phyloP scores from a whole-genome alignment of 2,888 invertebrate genomes.

The Nomada ferruginata region DNA sequence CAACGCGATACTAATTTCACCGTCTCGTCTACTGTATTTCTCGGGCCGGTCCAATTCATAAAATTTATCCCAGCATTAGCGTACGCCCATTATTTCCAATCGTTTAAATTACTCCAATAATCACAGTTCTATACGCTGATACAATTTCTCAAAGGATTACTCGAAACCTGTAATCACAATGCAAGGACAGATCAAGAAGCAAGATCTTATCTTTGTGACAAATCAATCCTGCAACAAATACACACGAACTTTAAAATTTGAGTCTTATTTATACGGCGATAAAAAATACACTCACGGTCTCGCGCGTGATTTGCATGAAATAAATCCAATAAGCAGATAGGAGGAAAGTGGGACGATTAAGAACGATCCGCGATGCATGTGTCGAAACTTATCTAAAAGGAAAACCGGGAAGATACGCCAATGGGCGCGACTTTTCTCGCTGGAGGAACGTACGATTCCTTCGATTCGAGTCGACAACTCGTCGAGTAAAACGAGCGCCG shows the following conservation, averaged over 20 bases:
- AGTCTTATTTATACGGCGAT: conserved; percentile 36
- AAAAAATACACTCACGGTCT: conserved; percentile 12
- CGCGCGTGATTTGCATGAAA: background rate
- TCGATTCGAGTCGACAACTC: conserved; percentile 32
- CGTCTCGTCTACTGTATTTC: conserved; percentile 3
- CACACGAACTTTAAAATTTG: conserved; percentile 31
- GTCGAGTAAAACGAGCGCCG: conserved; percentile 21
- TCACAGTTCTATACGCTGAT: too few relatives aligned
- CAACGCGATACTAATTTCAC: background rate
- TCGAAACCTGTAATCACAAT: too few relatives aligned
- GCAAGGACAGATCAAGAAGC: background rate
- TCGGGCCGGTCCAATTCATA: background rate
- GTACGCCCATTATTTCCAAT: too few relatives aligned
- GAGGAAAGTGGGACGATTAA: conserved; percentile 7
- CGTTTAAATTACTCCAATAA: too few relatives aligned
- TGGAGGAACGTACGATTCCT: background rate
- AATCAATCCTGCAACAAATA: conserved; percentile 7
- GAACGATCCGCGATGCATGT: background rate
- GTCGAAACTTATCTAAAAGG: background rate
- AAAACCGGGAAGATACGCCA: background rate
- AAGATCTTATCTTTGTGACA: background rate
- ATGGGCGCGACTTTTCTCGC: conserved; percentile 21
- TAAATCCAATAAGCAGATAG: conserved; percentile 19
- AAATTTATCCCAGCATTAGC: background rate
- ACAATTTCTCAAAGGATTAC: too few relatives aligned